Evolutionary conservation across 2,797 vertebrate genomes (phyloP).

Genomic region (Ctenochaetus hawaiiensis): DNA sequence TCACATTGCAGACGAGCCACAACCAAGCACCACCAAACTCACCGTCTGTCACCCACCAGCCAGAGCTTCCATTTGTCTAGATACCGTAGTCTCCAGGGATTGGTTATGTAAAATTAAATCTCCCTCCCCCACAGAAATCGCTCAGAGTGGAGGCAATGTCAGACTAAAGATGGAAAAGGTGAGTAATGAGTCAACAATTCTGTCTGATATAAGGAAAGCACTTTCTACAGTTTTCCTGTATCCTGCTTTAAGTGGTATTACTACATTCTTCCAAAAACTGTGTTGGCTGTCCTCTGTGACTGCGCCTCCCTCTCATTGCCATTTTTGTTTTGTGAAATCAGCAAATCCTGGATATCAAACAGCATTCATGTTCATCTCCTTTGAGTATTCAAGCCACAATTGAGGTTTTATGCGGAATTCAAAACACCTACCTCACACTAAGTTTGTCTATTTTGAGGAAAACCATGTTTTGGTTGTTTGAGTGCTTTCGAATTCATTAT

Average conservation of each 20-base stretch:
- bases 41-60: too few relatives aligned
- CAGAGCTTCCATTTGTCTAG: too few relatives aligned
- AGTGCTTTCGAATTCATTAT: conserved; percentile 25
- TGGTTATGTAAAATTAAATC: too few relatives aligned
- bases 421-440: not conserved
- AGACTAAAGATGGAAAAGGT: too few relatives aligned
- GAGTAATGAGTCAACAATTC: too few relatives aligned
- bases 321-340: conserved; percentile 21
- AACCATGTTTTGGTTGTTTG: conserved; percentile 29
- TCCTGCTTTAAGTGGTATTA: conserved; percentile 48
- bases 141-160: too few relatives aligned
- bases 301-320: not conserved
- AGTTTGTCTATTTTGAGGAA: not conserved
- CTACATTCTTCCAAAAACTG: conserved; percentile 9
- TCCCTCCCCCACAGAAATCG: too few relatives aligned
- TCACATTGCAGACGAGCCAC: too few relatives aligned
- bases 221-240: conserved; percentile 42
- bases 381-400: conserved; percentile 5
- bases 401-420: conserved; percentile 1
- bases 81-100: too few relatives aligned
- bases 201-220: too few relatives aligned
- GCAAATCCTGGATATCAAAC: conserved; percentile 3
- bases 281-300: conserved; percentile 5
- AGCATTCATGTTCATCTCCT: not conserved
- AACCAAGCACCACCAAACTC: too few relatives aligned